Percentiles rank a stretch among this genome's conserved stretches.
Evolutionary conservation across 2,113 vertebrate genomes (phyloP).

Genomic region (Mesitornis unicolor): DNA sequence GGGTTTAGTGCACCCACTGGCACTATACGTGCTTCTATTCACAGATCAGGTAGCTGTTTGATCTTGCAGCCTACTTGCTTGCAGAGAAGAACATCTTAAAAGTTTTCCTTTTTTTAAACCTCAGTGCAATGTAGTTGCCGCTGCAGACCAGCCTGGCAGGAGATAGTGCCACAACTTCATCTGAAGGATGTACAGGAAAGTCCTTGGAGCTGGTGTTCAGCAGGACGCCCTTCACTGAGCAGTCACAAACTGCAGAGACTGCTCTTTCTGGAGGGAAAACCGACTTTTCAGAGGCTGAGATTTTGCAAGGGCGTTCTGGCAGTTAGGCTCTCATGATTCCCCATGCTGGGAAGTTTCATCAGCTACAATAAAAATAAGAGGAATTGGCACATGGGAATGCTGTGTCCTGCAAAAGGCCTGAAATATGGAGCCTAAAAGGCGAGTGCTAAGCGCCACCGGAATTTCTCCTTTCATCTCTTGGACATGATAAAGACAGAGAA

Average conservation of each 20-base stretch:
- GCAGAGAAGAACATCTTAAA: background rate
- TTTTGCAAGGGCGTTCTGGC: background rate
- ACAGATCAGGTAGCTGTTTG: accelerated
- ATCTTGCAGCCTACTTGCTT: background rate
- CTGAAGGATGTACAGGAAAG: background rate
- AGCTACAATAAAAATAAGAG: conserved; percentile 38
- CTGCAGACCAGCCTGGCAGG: background rate
- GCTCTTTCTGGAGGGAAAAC: background rate
- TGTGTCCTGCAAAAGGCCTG: background rate
- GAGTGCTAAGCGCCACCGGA: background rate
- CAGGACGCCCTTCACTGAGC: background rate
- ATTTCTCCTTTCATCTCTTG: conserved; percentile 55
- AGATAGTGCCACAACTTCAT: background rate
- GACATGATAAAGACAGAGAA: conserved; percentile 34
- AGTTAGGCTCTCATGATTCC: conserved; percentile 1
- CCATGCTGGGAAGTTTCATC: conserved; percentile 35
- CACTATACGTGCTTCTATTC: background rate
- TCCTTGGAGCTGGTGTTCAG: background rate
- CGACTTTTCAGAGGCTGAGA: background rate
- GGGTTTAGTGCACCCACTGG: background rate
- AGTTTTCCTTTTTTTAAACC: background rate
- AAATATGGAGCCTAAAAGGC: background rate
- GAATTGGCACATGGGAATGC: background rate
- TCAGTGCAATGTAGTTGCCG: background rate
- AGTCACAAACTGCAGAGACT: background rate